Conservation (phyloP, 2,888 invertebrate species). For the Drosophila setosimentum region DNA sequence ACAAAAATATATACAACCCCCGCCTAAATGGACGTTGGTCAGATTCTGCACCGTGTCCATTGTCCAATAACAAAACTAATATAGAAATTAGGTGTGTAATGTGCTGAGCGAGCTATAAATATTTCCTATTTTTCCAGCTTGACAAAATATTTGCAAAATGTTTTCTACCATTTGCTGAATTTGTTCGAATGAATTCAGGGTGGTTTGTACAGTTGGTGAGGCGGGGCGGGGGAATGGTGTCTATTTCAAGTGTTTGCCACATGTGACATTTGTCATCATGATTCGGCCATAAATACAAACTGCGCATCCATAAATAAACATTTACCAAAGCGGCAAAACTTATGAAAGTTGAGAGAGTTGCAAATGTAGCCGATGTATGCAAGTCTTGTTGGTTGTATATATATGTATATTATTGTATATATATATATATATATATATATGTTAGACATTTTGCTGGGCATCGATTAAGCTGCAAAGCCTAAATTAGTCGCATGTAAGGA, state of each 20-base stretch:
- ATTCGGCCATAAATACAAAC: conserved; percentile 79
- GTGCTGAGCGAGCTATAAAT: conserved; percentile 78
- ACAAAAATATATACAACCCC: conserved; percentile 51
- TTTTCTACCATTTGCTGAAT: conserved; percentile 45
- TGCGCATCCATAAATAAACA: conserved; percentile 73
- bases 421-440: neutral
- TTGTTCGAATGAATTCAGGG: conserved; percentile 31
- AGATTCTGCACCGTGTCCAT: conserved; percentile 21
- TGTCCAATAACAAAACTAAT: conserved; percentile 69
- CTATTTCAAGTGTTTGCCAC: conserved; percentile 72
- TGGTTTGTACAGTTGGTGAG: conserved; percentile 18
- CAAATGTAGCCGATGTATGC: neutral
- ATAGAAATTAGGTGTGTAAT: conserved; percentile 81
- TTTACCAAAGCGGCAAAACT: conserved; percentile 45
- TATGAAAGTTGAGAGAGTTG: conserved; percentile 30
- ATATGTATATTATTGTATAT: too few relatives aligned
- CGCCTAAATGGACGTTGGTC: conserved; percentile 19
- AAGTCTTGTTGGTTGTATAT: neutral
- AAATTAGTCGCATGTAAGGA: neutral
- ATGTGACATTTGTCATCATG: conserved; percentile 80
- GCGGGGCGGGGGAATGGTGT: conserved; percentile 42
- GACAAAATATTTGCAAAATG: conserved; percentile 69
- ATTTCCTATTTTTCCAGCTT: conserved; percentile 59
- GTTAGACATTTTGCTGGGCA: neutral
- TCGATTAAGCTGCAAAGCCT: neutral